These are phyloP conservation scores for Varanus komodoensis DNA, from an alignment of 2,113 vertebrate genomes.

Conservation along the genomic window DNA sequence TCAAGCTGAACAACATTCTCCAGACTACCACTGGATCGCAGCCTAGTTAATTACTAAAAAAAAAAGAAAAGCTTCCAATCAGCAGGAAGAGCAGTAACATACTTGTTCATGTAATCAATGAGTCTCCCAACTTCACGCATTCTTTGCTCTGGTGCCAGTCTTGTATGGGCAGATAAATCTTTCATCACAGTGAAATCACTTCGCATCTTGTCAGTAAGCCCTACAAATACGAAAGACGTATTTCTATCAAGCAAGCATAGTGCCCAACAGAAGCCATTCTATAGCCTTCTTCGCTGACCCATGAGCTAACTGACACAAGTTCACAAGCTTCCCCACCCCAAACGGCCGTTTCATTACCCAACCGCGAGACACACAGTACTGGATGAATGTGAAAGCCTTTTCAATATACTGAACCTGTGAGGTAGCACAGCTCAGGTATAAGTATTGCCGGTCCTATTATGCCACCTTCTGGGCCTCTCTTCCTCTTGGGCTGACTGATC, in stretches of 20 bases:
- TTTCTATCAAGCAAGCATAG: background rate
- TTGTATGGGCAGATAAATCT: constrained; percentile 87
- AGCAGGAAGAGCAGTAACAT: constrained; percentile 10
- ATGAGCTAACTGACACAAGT: background rate
- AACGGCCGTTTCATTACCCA: background rate
- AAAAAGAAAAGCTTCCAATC: fast-evolving
- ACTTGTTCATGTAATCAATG: constrained; percentile 83
- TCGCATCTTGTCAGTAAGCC: constrained; percentile 93
- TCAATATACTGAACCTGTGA: constrained; percentile 83
- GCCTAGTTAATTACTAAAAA: background rate
- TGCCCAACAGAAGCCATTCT: background rate
- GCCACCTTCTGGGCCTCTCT: constrained; percentile 68
- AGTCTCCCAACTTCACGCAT: constrained; percentile 84
- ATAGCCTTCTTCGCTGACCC: background rate
- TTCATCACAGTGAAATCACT: constrained; percentile 91
- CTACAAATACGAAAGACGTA: constrained; percentile 67
- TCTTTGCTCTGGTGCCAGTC: constrained; percentile 86
- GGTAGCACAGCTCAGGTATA: constrained; percentile 92
- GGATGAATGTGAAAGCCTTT: background rate
- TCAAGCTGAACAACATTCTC: background rate
- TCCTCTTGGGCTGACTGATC: constrained; percentile 84
- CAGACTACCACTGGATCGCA: background rate
- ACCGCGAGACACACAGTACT: background rate
- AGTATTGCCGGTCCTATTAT: constrained; percentile 84
- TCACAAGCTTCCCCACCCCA: too few species aligned